Base-by-base conservation (phyloP, 2,797 vertebrate genomes). In the Pygocentrus nattereri region DNA sequence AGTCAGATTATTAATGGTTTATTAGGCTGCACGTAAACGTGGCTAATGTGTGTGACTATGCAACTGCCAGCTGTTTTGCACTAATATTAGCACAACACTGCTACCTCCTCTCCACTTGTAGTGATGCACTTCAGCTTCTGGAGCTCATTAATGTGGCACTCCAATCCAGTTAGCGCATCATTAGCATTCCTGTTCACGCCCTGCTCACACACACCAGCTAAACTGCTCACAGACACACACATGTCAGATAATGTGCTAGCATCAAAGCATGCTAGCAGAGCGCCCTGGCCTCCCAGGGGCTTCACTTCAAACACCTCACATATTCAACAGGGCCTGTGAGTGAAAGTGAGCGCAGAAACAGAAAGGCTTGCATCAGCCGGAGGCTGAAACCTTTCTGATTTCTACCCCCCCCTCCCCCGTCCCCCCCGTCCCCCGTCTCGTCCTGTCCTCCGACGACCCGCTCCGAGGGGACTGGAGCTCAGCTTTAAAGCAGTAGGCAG, bases 151-250 rank as follows among this genome's bases (percentile, higher is more conserved):
- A 58, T 44, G 16, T 76, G 67, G 76, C 83, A 79, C 83, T 86
- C 76, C 19, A 56, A 47, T 25, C 81, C 83, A 76, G 87, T 93
- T 90, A 90, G 7, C 23, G 65, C 23, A 71, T 65, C 83, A 88
- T 87, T 88, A 87, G 73, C 85, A 50, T 81, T 56, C 82, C 80
- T 61, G 54, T 85, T 89, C 79, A 76, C 86, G 82, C 50, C 4
- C 58, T 27, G 15, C 79, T 86, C 78, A 69, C 83, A 78, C 74
- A 8, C 70, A 64, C 44, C 75, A 76, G 58, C 44, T 11, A 25
- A 15, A 23, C 23, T 23, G 49, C 62, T 65, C 58, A 61, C 41
- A 44, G 41, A 44, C 41, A 44, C 8, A 11, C 30, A 65, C 62
- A 30, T 27, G 5, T 67, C 64, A 81, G 56, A 16, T 15, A 27